Base-by-base conservation (phyloP, 1,140 invertebrate species). In the Halictus rubicundus region DNA sequence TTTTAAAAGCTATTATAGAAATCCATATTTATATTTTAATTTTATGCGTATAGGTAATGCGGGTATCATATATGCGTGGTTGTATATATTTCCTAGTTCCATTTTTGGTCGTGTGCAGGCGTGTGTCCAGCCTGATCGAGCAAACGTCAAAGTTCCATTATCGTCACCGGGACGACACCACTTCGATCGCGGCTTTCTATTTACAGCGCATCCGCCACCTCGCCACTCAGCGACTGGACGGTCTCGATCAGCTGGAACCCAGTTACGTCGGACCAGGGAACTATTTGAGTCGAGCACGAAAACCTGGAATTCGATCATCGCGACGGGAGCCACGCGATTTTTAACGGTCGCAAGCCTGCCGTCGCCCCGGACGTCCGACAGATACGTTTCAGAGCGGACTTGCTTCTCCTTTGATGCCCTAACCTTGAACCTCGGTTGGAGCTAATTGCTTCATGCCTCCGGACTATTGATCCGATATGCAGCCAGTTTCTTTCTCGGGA, bases 51-150 rank as follows among this genome's bases (percentile, higher is more conserved):
- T 54, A 76, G 37, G 60, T 76, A 79, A 79, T 49, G 61, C 46
- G 69, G 65, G n/a, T 61, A 71, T 42, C 52, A 60, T 71, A 71
- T 60, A 46, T 32, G 32, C 32, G 5, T 32, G 32, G 32, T 32
- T 32, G 32, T 32, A 32, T 16, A 73, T 61, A 49, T 37, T 37
- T 14, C 52, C 77, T 80, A 63, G 46, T 63, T 77, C 78, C 72
- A 77, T 81, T 84, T 32, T 85, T 81, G 82, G 82, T 85, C 78
- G 82, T 77, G 78, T 65, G 72, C 25, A 85, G 49, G 42, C 63
- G 69, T 54, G 69, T 77, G 49, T 66, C 74, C 64, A 42, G 60
- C 60, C 19, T 52, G 74, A 84, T 79, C 83, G 77, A 80, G 57
- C 54, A 74, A 79, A 80, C 66, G 71, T 80, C 81, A 65, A 52